Base-by-base conservation (phyloP, 1,140 invertebrate genomes). In the Brachionus paranguensis region DNA sequence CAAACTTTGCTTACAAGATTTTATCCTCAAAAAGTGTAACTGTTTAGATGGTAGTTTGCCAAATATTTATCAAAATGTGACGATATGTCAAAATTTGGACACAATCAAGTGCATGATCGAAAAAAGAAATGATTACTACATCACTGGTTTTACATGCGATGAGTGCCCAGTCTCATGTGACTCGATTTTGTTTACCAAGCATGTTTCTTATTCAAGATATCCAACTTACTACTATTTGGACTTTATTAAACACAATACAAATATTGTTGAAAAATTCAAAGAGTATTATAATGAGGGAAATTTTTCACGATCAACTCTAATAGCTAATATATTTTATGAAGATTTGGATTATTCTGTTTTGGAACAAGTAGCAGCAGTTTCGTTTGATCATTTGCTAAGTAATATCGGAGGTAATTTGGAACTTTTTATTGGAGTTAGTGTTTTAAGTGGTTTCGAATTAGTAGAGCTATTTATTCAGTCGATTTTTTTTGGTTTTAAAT, bases 41-140 rank as follows among this genome's bases (percentile, higher is more conserved):
- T 81, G 78, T 37, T 64, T 81, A 60, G 78, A 81, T 47, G 78
- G 78, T n/a, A 64, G 53, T 20, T 27, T 81, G 33, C 78, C 78
- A 12, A 64, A 64, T 27, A 33, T 81, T 3, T 81, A 64, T 12
- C 24, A 64, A 20, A 64, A 60, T 20, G 24, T 60, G n/a, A 10
- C 37, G 7, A 43, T 64, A 10, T 81, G 78, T 47, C 53, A 60
- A 47, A 64, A 20, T 43, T 41, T 81, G 17, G 20, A 24, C 11
- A 64, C 33, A 17, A 60, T 81, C 24, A 68, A 64, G 64, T 81
- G 78, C 41, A 64, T 64, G 17, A 45, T 60, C 14, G 41, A 81
- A 3, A 27, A 33, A 27, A 60, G 37, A n/a, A 37, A 24, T 37
- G 33, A 14, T 24, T 81, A 81, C n/a, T 81, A 43, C n/a, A 29